These are phyloP conservation scores for Onychomys torridus DNA, from an alignment of 2,797 vertebrate genomes.

Conservation along the genomic window DNA sequence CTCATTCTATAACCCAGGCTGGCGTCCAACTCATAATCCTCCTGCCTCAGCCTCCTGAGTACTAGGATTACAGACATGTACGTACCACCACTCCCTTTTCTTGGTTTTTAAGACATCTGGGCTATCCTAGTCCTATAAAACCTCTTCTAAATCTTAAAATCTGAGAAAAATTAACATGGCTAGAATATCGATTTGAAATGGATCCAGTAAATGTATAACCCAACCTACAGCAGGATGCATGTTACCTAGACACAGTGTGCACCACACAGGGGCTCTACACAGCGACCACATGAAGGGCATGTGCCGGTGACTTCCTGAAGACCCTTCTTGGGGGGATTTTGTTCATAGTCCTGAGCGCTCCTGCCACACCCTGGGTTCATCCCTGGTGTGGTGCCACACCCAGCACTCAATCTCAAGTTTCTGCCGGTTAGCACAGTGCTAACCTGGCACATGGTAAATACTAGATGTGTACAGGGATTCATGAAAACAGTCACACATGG, in stretches of 20 bases:
- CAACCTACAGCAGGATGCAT: background rate
- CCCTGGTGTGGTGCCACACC: too few species aligned
- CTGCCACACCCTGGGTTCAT: background rate
- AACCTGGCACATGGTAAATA: background rate
- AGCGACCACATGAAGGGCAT: background rate
- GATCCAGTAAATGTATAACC: background rate
- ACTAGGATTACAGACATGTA: background rate
- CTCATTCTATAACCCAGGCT: background rate
- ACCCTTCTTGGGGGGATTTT: background rate
- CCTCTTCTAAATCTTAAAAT: constrained; percentile 52
- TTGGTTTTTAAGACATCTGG: constrained; percentile 33
- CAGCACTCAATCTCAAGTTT: background rate
- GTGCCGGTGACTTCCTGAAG: background rate
- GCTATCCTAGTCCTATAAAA: background rate
- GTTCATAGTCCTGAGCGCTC: background rate
- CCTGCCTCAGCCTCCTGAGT: background rate
- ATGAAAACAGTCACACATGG: background rate
- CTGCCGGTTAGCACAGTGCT: background rate
- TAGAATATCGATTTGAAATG: constrained; percentile 33
- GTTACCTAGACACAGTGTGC: background rate
- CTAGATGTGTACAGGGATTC: background rate
- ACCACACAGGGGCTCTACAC: background rate
- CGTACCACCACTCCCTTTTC: background rate
- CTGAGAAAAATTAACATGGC: background rate
- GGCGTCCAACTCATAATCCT: background rate